Conservation (phyloP, 2,797 vertebrate genomes). For the Pseudotriccus pelzelni region DNA sequence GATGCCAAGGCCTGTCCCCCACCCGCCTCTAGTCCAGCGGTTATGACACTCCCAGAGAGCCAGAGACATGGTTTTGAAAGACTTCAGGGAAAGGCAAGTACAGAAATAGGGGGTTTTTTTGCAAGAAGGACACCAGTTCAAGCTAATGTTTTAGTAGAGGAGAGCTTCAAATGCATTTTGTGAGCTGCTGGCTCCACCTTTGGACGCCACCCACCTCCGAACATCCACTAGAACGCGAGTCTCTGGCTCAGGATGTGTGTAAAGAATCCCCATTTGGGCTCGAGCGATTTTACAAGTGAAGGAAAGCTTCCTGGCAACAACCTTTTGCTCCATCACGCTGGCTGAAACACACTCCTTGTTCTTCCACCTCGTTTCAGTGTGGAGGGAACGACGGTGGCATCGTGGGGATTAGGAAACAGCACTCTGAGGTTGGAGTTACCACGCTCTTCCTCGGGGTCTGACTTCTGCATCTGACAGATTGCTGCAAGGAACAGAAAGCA, state of each 20-base stretch:
- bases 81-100: background rate
- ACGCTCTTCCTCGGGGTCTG: background rate
- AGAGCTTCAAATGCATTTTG: background rate
- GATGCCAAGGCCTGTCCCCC: background rate
- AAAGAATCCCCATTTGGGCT: background rate
- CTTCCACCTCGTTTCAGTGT: background rate
- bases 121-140: background rate
- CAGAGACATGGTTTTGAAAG: background rate
- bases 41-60: background rate
- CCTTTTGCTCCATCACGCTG: background rate
- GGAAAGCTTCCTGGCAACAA: background rate
- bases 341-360: background rate
- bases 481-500: background rate
- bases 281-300: background rate
- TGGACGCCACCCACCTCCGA: background rate
- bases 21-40: background rate
- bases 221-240: background rate
- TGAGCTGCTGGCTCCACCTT: background rate
- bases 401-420: background rate
- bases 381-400: fast-evolving
- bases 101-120: background rate
- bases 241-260: background rate
- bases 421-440: background rate
- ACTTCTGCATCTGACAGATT: background rate
- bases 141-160: background rate